Percentiles rank a stretch among this genome's conserved stretches.
Conservation (phyloP, 2,888 invertebrate genomes). For the Galerucella calmariensis region DNA sequence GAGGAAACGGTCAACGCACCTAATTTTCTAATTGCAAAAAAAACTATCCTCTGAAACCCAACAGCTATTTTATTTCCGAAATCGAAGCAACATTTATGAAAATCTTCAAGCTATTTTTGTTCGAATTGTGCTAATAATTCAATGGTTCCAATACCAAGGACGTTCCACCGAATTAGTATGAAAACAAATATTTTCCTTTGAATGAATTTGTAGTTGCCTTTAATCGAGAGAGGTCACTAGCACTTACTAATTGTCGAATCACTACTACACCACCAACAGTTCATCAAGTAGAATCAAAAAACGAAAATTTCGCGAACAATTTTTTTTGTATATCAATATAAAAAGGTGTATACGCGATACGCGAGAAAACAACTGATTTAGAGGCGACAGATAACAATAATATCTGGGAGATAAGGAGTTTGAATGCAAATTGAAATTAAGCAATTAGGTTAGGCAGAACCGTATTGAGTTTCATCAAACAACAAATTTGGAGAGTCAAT, state of each 20-base stretch:
- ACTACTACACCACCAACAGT: constrained; percentile 7
- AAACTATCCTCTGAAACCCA: no score
- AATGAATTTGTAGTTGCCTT: background rate
- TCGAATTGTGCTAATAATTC: no score
- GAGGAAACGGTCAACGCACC: no score
- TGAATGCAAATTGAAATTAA: constrained; percentile 23
- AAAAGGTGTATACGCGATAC: constrained; percentile 5
- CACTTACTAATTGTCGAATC: constrained; percentile 9
- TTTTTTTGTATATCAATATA: background rate
- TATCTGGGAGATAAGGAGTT: constrained; percentile 24
- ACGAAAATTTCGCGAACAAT: background rate
- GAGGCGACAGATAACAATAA: constrained; percentile 19
- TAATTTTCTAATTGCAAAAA: no score
- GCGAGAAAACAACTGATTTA: constrained; percentile 26
- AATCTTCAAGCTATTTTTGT: no score
- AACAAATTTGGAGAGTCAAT: background rate
- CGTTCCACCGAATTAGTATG: background rate
- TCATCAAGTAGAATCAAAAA: background rate
- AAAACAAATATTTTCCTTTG: background rate
- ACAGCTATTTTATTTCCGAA: no score
- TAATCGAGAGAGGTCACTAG: constrained; percentile 3
- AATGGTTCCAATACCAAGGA: no score
- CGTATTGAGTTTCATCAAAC: background rate
- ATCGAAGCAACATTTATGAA: no score
- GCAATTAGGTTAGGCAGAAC: constrained; percentile 2